These are phyloP conservation scores for Gnathonemus echidnorhynchus DNA, from an alignment of 2,113 vertebrate genomes.

Conservation along the genomic window DNA sequence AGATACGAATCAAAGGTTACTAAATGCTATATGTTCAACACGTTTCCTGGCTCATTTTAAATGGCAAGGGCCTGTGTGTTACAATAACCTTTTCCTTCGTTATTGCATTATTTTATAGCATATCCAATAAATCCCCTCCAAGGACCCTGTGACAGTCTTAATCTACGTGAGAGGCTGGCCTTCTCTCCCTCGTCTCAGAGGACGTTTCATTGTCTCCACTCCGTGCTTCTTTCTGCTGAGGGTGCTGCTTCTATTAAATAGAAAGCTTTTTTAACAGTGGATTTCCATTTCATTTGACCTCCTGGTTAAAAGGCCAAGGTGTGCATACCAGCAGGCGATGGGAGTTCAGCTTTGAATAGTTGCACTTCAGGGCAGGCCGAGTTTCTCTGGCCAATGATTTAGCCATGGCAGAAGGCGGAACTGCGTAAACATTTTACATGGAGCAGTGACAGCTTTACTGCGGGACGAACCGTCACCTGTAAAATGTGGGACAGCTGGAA, in stretches of 20 bases:
- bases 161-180: background rate
- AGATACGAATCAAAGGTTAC: background rate
- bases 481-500: background rate
- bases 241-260: background rate
- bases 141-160: background rate
- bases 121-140: background rate
- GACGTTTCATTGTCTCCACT: background rate
- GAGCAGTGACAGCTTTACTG: background rate
- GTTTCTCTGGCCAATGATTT: background rate
- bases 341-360: background rate
- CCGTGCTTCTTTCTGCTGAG: background rate
- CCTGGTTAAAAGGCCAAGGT: background rate
- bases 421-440: slow-evolving; percentile 1
- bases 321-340: background rate
- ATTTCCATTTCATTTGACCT: slow-evolving; percentile 1
- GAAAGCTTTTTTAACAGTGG: background rate
- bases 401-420: background rate
- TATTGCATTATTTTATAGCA: slow-evolving; percentile 1
- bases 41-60: background rate
- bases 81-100: background rate
- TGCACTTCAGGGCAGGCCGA: background rate
- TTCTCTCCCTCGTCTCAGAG: background rate
- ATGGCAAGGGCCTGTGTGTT: background rate
- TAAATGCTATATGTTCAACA: background rate
- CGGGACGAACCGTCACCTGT: background rate